Conservation (phyloP, 2,797 vertebrate species). For the Silurus lanzhouensis region DNA sequence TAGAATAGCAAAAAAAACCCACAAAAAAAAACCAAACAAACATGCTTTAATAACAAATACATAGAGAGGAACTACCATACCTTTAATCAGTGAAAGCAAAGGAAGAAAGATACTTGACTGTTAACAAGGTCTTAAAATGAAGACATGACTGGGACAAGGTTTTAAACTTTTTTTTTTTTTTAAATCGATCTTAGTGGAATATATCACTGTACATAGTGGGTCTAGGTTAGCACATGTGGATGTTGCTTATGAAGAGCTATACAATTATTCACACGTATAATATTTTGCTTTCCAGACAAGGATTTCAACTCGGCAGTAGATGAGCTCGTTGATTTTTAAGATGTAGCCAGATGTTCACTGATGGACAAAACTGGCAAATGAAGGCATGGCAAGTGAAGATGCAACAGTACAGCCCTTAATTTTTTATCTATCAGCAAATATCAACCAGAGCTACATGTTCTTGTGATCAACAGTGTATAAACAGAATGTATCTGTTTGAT, state of each 20-base stretch:
- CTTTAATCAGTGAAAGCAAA: background rate
- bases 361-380: background rate
- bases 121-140: background rate
- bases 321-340: conserved; percentile 46
- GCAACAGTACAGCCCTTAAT: background rate
- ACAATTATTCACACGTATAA: background rate
- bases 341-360: background rate
- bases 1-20: no score
- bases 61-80: no score
- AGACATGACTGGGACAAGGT: background rate
- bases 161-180: background rate
- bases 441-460: background rate
- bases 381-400: background rate
- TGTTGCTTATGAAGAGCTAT: background rate
- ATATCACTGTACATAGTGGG: background rate
- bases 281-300: conserved; percentile 33
- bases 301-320: conserved; percentile 54
- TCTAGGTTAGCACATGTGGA: background rate
- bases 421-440: background rate
- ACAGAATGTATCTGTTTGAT: background rate
- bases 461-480: background rate
- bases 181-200: background rate
- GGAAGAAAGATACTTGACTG: background rate
- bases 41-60: no score
- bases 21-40: no score